Percentiles rank a stretch among this genome's conserved stretches.
Evolutionary conservation across 2,888 invertebrate genomes (phyloP).

Genomic region (Trachelus stipa): DNA sequence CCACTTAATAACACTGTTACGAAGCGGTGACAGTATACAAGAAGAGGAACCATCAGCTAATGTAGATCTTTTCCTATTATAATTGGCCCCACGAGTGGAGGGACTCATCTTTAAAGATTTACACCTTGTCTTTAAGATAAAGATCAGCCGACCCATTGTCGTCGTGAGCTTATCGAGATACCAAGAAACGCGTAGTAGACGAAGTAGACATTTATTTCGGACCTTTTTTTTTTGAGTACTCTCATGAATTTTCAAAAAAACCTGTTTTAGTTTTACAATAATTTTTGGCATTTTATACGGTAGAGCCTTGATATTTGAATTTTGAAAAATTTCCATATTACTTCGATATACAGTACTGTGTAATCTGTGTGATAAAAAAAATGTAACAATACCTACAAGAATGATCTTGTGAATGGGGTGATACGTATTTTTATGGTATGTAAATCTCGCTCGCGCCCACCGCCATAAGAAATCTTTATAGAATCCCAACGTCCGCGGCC

Average conservation of each 20-base stretch:
- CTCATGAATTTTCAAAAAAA: too few relatives aligned
- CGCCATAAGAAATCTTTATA: conserved; percentile 15
- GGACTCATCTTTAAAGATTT: conserved; percentile 29
- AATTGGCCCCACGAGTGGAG: neutral
- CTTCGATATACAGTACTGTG: neutral
- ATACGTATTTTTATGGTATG: conserved; percentile 23
- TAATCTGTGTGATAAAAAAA: neutral
- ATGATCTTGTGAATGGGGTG: neutral
- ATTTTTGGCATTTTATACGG: too few relatives aligned
- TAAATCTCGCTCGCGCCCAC: conserved; percentile 17
- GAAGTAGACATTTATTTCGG: too few relatives aligned
- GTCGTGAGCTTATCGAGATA: neutral
- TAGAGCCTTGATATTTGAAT: too few relatives aligned
- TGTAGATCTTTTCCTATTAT: conserved; percentile 28
- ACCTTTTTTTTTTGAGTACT: too few relatives aligned
- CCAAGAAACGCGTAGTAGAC: too few relatives aligned
- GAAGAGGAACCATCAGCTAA: conserved; percentile 31
- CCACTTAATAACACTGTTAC: conserved; percentile 35
- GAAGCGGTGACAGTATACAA: conserved; percentile 38
- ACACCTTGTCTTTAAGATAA: conserved; percentile 40
- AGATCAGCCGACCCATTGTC: conserved; percentile 12
- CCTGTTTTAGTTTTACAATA: too few relatives aligned
- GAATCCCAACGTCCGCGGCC: conserved; percentile 33
- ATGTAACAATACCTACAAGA: neutral
- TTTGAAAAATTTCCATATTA: too few relatives aligned